Percentiles rank a stretch among this genome's conserved stretches.
phyloP scores from a whole-genome alignment of 2,113 vertebrate genomes.

The Oplegnathus fasciatus region DNA sequence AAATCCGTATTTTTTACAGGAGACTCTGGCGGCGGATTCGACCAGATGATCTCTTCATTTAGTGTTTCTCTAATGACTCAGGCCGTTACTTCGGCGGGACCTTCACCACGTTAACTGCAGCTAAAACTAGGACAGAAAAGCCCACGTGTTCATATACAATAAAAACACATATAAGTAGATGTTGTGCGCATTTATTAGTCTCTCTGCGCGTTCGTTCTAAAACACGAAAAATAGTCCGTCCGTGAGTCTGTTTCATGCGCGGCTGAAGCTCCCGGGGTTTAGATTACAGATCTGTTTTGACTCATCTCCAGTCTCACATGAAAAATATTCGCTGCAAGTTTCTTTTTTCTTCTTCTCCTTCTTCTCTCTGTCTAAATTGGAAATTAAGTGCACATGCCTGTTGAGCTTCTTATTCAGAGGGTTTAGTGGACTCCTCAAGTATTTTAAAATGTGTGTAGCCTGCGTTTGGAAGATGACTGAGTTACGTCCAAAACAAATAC shows the following conservation, averaged over 20 bases:
- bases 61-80: neutral
- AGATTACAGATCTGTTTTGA: slow-evolving; percentile 44
- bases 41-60: neutral
- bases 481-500: neutral
- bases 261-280: slow-evolving; percentile 22
- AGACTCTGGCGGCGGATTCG: neutral
- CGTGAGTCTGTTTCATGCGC: neutral
- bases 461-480: neutral
- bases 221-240: neutral
- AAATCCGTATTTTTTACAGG: fast-evolving
- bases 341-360: neutral
- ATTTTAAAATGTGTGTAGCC: slow-evolving; percentile 13
- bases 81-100: neutral
- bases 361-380: slow-evolving; percentile 1
- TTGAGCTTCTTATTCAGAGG: neutral
- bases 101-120: neutral
- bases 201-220: neutral
- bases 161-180: fast-evolving
- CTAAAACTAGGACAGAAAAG: neutral
- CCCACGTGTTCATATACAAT: neutral
- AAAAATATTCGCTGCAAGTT: slow-evolving; percentile 17
- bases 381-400: slow-evolving; percentile 7
- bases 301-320: slow-evolving; percentile 37
- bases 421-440: neutral
- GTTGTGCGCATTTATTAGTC: neutral